These are phyloP conservation scores for Syngnathus scovelli DNA, from an alignment of 2,113 vertebrate species.

Conservation along the genomic window DNA sequence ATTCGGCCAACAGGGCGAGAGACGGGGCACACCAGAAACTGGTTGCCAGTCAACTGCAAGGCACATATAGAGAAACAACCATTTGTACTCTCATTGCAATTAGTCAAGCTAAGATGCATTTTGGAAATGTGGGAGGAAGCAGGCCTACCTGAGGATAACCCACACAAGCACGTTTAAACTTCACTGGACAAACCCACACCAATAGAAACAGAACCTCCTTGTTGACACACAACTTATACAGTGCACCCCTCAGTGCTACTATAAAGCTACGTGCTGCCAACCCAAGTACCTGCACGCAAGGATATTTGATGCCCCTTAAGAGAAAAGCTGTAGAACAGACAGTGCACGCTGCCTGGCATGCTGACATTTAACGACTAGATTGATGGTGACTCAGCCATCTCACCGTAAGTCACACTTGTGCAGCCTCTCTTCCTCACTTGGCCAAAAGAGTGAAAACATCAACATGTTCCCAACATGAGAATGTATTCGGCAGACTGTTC, in stretches of 20 bases:
- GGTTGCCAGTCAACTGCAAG: too few species aligned
- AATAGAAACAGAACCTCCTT: not conserved
- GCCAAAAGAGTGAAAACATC: not conserved
- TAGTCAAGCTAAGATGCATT: not conserved
- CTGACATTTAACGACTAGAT: slow-evolving; percentile 4
- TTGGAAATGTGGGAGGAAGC: not conserved
- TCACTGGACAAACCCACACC: not conserved
- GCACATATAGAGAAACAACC: too few species aligned
- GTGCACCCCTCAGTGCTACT: not conserved
- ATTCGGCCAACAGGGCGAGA: too few species aligned
- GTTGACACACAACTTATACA: not conserved
- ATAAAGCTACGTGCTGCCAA: not conserved
- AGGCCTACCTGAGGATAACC: not conserved
- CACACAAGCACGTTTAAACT: not conserved
- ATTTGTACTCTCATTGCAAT: not conserved
- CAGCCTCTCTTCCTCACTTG: not conserved
- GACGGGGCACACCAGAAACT: too few species aligned
- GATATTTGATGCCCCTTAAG: not conserved
- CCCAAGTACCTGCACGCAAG: not conserved
- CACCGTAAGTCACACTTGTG: not conserved
- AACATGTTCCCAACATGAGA: slow-evolving; percentile 8
- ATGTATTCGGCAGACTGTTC: not conserved
- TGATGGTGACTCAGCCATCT: not conserved
- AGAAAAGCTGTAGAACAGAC: not conserved
- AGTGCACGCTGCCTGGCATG: not conserved